phyloP scores from a whole-genome alignment of 1,140 invertebrate genomes.

The Drosophila erecta region DNA sequence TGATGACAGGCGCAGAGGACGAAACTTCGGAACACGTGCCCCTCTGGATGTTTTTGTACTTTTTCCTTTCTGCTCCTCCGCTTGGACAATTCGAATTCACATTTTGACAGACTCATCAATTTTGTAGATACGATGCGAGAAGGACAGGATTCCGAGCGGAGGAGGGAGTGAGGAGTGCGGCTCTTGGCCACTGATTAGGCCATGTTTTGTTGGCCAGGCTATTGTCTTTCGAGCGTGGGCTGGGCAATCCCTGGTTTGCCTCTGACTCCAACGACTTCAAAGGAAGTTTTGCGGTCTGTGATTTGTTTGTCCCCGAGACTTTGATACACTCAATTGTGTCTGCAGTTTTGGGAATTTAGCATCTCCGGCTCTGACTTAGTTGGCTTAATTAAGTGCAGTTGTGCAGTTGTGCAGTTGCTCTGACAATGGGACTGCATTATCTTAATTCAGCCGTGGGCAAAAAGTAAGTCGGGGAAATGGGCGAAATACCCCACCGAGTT shows the following conservation, averaged over 20 bases:
- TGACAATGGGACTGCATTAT: conserved; percentile 72
- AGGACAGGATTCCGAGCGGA: neutral
- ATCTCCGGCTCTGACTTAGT: conserved; percentile 49
- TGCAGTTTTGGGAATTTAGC: conserved; percentile 47
- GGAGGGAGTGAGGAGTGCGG: neutral
- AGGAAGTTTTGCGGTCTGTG: conserved; percentile 79
- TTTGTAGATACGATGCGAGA: conserved; percentile 73
- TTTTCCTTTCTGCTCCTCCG: conserved; percentile 23
- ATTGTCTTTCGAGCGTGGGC: conserved; percentile 48
- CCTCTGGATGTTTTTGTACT: conserved; percentile 13
- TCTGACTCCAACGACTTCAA: conserved; percentile 31
- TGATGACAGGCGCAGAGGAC: conserved; percentile 70
- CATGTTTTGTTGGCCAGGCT: conserved; percentile 46
- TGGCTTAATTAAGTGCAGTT: conserved; percentile 80
- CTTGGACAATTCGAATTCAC: conserved; percentile 71
- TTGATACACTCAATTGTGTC: conserved; percentile 64
- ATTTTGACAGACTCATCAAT: conserved; percentile 84
- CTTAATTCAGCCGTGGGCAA: conserved; percentile 54
- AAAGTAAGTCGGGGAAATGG: neutral
- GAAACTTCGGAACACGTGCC: conserved; percentile 66
- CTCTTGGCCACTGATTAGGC: conserved; percentile 53
- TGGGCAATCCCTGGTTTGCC: conserved; percentile 15
- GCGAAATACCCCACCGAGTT: conserved; percentile 1
- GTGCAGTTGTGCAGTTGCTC: conserved; percentile 61
- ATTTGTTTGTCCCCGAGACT: conserved; percentile 66